A percentile compares a stretch with the other conserved stretches of the same genome.
These are phyloP conservation scores for Pseudomyrmex gracilis DNA, from an alignment of 1,140 invertebrate species.

Conservation along the genomic window DNA sequence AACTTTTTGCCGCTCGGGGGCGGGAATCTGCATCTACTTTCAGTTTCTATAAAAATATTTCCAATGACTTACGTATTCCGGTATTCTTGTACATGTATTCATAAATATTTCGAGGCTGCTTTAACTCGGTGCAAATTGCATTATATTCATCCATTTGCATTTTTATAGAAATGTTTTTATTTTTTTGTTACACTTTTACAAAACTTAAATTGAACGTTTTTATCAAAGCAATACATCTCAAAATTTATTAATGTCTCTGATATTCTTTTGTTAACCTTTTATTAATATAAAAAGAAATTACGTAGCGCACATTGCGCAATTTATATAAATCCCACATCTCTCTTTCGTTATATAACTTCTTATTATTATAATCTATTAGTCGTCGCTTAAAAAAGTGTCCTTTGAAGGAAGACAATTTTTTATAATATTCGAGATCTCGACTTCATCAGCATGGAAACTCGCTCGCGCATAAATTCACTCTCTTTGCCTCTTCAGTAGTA, in stretches of 20 bases:
- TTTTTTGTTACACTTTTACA: background rate
- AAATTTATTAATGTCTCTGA: background rate
- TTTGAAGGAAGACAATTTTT: background rate
- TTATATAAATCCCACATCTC: background rate
- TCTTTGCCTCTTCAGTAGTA: background rate
- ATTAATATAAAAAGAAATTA: slow-evolving; percentile 4
- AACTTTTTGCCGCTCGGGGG: slow-evolving; percentile 54
- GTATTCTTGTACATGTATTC: background rate
- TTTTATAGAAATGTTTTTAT: background rate
- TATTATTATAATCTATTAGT: background rate
- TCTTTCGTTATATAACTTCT: too few species aligned
- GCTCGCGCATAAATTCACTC: slow-evolving; percentile 23
- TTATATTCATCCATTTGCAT: slow-evolving; percentile 5
- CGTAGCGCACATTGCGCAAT: background rate
- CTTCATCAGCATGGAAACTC: background rate
- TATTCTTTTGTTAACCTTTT: background rate
- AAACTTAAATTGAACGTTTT: slow-evolving; percentile 3
- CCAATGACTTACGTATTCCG: background rate
- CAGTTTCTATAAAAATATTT: slow-evolving; percentile 47
- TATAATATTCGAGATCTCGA: background rate
- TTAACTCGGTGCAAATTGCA: slow-evolving; percentile 12
- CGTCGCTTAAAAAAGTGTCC: background rate
- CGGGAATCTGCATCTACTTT: slow-evolving; percentile 35
- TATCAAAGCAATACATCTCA: background rate
- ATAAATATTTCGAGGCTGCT: slow-evolving; percentile 12